Conservation (phyloP, 2,888 invertebrate genomes). For the Petrolisthes manimaculis region DNA sequence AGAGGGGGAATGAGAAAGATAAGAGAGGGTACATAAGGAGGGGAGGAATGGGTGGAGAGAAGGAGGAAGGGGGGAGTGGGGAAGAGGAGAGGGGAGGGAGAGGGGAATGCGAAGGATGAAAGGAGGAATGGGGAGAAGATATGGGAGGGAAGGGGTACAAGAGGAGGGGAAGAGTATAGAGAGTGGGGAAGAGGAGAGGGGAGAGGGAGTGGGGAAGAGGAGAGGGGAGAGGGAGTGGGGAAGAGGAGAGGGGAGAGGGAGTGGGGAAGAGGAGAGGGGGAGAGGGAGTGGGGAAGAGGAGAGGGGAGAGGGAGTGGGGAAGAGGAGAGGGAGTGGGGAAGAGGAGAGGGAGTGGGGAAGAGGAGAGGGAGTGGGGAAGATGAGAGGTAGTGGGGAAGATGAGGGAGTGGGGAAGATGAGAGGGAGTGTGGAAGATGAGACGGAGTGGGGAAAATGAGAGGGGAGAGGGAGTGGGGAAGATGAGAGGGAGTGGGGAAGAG, state of each 20-base stretch:
- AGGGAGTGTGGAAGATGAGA: background rate
- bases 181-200: background rate
- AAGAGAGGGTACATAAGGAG: too few species aligned
- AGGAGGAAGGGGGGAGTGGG: background rate
- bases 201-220: slow-evolving; percentile 1
- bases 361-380: background rate
- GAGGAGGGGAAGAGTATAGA: slow-evolving; percentile 3
- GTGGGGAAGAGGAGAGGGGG: background rate
- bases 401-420: background rate
- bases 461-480: background rate
- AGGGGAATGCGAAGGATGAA: background rate
- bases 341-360: background rate
- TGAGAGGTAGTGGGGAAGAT: background rate
- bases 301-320: background rate
- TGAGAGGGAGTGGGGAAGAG: background rate
- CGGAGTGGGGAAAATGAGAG: background rate
- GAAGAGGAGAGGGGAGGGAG: background rate
- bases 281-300: slow-evolving; percentile 7
- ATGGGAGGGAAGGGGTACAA: too few species aligned
- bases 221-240: background rate
- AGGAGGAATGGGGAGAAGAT: slow-evolving; percentile 10
- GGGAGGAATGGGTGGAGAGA: too few species aligned
- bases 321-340: background rate
- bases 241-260: background rate
- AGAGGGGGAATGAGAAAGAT: too few species aligned